Base-by-base conservation (phyloP, 2,113 vertebrate genomes). In the Numenius arquata region DNA sequence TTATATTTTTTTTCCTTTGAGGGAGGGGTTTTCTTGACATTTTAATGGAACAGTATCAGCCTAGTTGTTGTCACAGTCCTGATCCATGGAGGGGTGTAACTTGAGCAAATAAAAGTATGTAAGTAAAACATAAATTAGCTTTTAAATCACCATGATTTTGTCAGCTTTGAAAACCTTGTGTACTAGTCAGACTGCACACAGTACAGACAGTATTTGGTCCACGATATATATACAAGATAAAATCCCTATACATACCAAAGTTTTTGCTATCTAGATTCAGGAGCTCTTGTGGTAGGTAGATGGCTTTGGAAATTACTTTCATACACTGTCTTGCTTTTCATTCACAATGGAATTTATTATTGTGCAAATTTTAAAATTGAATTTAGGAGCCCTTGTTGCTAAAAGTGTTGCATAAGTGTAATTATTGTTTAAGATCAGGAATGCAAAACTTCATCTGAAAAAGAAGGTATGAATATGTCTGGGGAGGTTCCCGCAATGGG, bases 121-220 rank as follows among this genome's bases (percentile, higher is more conserved):
- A 68, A 86, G 88, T 80, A 89, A 89, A 95, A 90, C 43, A 90
- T 78, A 84, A 50, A 74, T 29, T 74, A 92, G 43, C 56, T 26
- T 87, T 86, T 95, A 96, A 95, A 95, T 97, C 84, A 87, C 2
- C 5, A 30, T 40, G 9, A 56, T 84, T 90, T 81, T 93, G 68
- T 78, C 84, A 81, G 80, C 73, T 92, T 74, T 87, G 38, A 67
- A 84, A 93, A 89, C 11, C 38, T 41, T 47, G 9, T 47, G 18
- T 81, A 22, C 52, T 52, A 63, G n/a, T 13, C 56, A 81, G n/a
- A 50, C 52, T 56, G 68, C 65, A 68, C 68, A 70, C 29, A 80
- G 53, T n/a, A 53, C 25, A 62, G 71, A 38, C 50, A 67, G 22
- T 36, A 62, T 74, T 93, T 82, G 63, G 45, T 43, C n/a, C 61